Evolutionary conservation across 2,888 invertebrate species (phyloP).

Genomic region (Agelastica alni): DNA sequence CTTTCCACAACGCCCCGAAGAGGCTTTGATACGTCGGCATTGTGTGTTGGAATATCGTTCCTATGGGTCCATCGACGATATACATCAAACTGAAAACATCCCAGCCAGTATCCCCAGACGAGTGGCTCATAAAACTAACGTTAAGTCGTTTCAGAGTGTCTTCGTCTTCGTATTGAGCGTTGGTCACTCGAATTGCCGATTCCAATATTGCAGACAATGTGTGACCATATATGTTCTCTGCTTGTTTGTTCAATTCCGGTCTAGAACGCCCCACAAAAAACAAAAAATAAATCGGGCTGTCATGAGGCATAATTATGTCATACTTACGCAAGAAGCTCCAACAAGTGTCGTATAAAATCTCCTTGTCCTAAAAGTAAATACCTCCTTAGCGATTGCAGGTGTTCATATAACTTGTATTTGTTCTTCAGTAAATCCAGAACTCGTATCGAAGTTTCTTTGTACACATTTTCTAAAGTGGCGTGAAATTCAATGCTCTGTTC

Average conservation of each 20-base stretch:
- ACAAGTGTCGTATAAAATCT: conserved; percentile 91
- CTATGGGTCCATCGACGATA: conserved; percentile 85
- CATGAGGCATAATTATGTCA: background rate
- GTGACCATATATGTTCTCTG: conserved; percentile 83
- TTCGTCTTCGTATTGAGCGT: conserved; percentile 90
- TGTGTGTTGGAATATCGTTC: conserved; percentile 77
- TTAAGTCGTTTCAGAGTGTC: conserved; percentile 88
- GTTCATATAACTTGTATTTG: conserved; percentile 87
- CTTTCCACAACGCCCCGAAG: conserved; percentile 87
- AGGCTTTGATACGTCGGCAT: conserved; percentile 80
- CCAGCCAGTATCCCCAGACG: conserved; percentile 71
- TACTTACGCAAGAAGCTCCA: conserved; percentile 87
- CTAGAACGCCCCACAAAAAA: too few species aligned
- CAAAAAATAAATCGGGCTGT: too few species aligned
- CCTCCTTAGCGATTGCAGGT: conserved; percentile 86
- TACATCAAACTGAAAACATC: conserved; percentile 89
- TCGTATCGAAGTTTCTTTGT: conserved; percentile 82
- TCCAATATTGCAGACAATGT: conserved; percentile 85
- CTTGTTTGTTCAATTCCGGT: conserved; percentile 86
- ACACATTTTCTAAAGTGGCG: conserved; percentile 79
- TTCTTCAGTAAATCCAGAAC: conserved; percentile 84
- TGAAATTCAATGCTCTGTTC: conserved; percentile 77
- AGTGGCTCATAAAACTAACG: conserved; percentile 62
- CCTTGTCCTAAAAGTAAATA: conserved; percentile 94
- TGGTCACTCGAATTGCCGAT: conserved; percentile 86